Base-by-base conservation (phyloP, 2,113 vertebrate species). In the Mesembrinibis cayennensis region DNA sequence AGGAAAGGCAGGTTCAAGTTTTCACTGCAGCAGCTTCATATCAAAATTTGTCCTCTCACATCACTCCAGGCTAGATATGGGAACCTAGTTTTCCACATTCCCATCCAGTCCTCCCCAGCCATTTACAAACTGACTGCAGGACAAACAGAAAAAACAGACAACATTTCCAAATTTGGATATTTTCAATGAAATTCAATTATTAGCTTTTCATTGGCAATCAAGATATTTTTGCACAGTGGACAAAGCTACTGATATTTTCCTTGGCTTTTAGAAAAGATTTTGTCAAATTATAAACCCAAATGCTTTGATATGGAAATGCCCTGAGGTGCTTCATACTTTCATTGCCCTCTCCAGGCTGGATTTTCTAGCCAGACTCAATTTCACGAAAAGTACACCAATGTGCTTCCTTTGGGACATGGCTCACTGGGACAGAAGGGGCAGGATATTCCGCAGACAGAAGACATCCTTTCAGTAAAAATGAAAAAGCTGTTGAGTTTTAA, bases 241-340 rank as follows among this genome's bases (percentile, higher is more conserved):
- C 42, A 85, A 71, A 84, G 29, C 13, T 74, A 49, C 40, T 47
- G 3, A 10, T 77, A 25, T 91, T 79, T 67, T 53, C 45, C 50
- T 66, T 38, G 45, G 19, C 59, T 22, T 81, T 56, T 63, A 47
- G 42, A 91, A 94, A 32, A 42, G 16, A 20, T 42, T 67, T 92
- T 42, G 18, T 47, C 52, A 40, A 85, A 67, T 44, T 59, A 40
- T 7, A 50, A 52, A 47, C 17, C 13, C 0, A 0, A 53, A 26
- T 59, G 13, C 47, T 74, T 63, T 81, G n/a, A 42, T 61, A 26
- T 11, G 34, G 42, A 76, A 70, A 56, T 59, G 13, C 29, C 36
- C 23, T 23, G n/a, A 80, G 53, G 42, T 61, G 30, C 38, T 58
- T 49, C 32, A 4, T 52, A 38, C 34, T 47, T 74, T 78, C 65